Evolutionary conservation across 2,888 invertebrate genomes (phyloP), one percentile per base, ranked within the genome.

Genomic region (Mimumesa dahlbomi): DNA sequence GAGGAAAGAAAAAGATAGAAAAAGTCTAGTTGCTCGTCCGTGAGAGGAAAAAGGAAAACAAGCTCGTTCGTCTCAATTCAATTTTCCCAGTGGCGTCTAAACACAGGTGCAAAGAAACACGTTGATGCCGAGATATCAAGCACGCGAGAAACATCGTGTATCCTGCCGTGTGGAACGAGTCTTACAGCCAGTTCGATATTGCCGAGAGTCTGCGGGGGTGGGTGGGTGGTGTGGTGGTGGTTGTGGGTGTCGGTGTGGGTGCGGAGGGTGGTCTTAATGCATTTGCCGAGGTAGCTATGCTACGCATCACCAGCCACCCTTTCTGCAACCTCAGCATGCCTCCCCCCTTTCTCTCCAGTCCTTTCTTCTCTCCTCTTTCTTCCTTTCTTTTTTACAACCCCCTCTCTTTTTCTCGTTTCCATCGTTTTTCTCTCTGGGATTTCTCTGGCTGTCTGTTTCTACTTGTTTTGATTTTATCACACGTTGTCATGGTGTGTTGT

Each of bases 241-340:
- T n/a, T n/a, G n/a, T n/a, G n/a, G n/a, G n/a, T n/a, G n/a, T n/a
- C n/a, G n/a, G n/a, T n/a, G n/a, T n/a, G n/a, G n/a, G n/a, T 34
- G 45, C 25, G 5, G 76, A 73, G 80, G 87, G 81, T 81, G 84
- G 82, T 84, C 86, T 87, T 88, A 88, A 89, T 88, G 88, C 88
- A 88, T 89, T 89, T 87, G 87, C 80, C 83, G 82, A 82, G 83
- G 83, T 83, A 84, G 84, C 83, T 79, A 74, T 56, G 73, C 77
- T 85, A 89, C 89, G 89, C 89, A 89, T 88, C 89, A 87, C 85
- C 85, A 86, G 84, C 78, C 89, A 89, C 89, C 89, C 89, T 88
- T 89, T 88, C 85, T 85, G 88, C 89, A 88, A 88, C 85, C 88
- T 89, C 89, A 89, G 88, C 89, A 84, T 74, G 75, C 79, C 73